These are phyloP conservation scores for Clytia hemisphaerica DNA, from an alignment of 30 jellyfish, hydroid and myxozoan species.

Conservation along the genomic window DNA sequence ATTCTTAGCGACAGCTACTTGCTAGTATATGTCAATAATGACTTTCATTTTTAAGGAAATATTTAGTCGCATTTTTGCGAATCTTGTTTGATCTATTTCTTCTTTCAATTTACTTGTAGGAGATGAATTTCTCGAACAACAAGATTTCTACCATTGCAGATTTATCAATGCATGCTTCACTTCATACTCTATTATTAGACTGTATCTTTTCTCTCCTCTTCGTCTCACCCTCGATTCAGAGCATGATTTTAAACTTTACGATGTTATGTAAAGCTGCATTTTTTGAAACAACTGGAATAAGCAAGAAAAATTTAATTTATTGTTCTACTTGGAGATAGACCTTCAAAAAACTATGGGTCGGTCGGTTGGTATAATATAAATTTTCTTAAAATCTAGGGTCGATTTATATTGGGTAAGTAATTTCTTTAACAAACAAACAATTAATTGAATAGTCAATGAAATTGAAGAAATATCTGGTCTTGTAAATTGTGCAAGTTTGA, in stretches of 20 bases:
- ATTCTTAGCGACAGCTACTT: no score
- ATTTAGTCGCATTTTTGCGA: no score
- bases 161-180: constrained; percentile 37
- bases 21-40: no score
- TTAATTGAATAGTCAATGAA: no score
- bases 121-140: constrained; percentile 60
- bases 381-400: no score
- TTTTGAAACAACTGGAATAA: no score
- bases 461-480: constrained; percentile 56
- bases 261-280: background rate
- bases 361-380: no score
- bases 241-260: background rate
- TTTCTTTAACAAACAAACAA: no score
- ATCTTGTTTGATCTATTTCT: background rate
- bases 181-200: constrained; percentile 50
- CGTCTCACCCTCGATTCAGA: background rate
- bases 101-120: constrained; percentile 7
- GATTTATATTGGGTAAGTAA: no score
- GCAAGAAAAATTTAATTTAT: no score
- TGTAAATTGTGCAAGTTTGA: constrained; percentile 38
- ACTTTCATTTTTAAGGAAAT: no score
- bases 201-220: constrained; percentile 44
- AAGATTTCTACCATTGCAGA: constrained; percentile 30
- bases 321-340: constrained; percentile 17
- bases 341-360: constrained; percentile 43